Evolutionary conservation across 2,888 invertebrate genomes (phyloP).

Genomic region (Chalcosyrphus nemorum): DNA sequence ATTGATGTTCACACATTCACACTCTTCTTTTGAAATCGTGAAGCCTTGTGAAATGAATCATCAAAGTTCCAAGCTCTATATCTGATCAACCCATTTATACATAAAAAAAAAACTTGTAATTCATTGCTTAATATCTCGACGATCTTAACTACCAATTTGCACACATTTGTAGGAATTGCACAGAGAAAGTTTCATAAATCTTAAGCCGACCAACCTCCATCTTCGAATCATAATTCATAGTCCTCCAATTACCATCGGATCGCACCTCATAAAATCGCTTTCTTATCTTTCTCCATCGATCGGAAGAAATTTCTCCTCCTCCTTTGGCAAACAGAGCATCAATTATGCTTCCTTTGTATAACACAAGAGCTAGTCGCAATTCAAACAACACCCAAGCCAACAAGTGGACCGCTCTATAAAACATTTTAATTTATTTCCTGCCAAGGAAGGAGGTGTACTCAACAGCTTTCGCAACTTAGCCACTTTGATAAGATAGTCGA

Average conservation of each 20-base stretch:
- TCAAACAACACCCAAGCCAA: conserved; percentile 53
- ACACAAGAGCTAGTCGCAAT: too few relatives aligned
- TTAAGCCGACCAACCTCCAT: neutral
- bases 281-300: conserved; percentile 21
- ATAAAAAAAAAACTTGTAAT: too few relatives aligned
- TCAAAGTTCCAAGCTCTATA: too few relatives aligned
- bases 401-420: conserved; percentile 60
- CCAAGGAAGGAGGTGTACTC: conserved; percentile 6
- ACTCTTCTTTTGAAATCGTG: too few relatives aligned
- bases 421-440: conserved; percentile 67
- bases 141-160: too few relatives aligned
- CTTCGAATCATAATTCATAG: neutral
- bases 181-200: neutral
- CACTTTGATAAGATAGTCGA: conserved; percentile 25
- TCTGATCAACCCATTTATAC: too few relatives aligned
- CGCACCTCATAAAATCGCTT: conserved; percentile 7
- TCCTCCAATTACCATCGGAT: conserved; percentile 21
- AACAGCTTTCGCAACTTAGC: conserved; percentile 34
- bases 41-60: too few relatives aligned
- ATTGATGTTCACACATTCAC: too few relatives aligned
- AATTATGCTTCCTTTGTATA: conserved; percentile 31
- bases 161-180: too few relatives aligned
- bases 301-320: conserved; percentile 16
- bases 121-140: too few relatives aligned
- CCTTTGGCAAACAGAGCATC: conserved; percentile 7